phyloP scores from a whole-genome alignment of 2,888 invertebrate species.

The Aphodius sticticus region DNA sequence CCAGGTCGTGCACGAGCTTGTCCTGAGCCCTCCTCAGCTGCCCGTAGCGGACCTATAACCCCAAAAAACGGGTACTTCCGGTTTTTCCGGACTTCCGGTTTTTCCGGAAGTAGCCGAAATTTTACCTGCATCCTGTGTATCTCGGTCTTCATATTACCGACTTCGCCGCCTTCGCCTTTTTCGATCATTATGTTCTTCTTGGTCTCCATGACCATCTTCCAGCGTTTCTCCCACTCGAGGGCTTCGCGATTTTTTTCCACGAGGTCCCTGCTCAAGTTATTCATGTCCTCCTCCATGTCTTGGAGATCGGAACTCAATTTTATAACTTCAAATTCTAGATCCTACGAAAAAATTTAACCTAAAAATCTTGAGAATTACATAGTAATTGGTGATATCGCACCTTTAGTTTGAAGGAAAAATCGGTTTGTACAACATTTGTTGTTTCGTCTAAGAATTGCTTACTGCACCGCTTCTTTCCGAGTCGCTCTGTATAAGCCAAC shows the following conservation, averaged over 20 bases:
- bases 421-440: constrained; percentile 64
- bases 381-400: constrained; percentile 48
- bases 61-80: background rate
- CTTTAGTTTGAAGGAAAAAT: constrained; percentile 63
- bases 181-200: constrained; percentile 74
- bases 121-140: constrained; percentile 85
- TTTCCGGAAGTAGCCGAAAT: background rate
- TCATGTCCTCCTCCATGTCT: constrained; percentile 72
- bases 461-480: constrained; percentile 64
- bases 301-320: constrained; percentile 74
- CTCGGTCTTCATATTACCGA: constrained; percentile 79
- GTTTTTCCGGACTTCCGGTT: background rate
- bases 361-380: constrained; percentile 16
- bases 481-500: constrained; percentile 65
- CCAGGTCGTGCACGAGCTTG: constrained; percentile 69
- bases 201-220: constrained; percentile 75
- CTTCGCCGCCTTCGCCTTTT: constrained; percentile 72
- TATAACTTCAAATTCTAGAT: constrained; percentile 73
- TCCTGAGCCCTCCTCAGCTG: constrained; percentile 67
- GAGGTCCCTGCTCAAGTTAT: constrained; percentile 69
- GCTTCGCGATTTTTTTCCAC: constrained; percentile 72
- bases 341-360: constrained; percentile 59
- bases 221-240: constrained; percentile 84
- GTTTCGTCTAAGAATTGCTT: constrained; percentile 65
- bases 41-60: constrained; percentile 58